These are phyloP conservation scores for Diaphora mendica DNA, from an alignment of 2,888 invertebrate species.

Conservation along the genomic window DNA sequence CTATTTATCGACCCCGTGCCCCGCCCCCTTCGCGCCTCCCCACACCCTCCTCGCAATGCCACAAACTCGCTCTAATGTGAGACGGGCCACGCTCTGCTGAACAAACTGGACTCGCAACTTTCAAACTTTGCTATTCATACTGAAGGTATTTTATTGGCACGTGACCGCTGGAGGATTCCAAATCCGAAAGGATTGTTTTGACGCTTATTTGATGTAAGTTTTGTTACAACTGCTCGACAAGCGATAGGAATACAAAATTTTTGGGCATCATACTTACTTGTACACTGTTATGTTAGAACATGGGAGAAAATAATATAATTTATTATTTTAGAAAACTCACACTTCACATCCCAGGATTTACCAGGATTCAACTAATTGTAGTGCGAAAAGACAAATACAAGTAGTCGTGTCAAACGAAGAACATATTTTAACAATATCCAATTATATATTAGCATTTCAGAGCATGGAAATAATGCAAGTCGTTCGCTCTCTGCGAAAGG, in stretches of 20 bases:
- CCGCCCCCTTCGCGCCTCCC: not conserved
- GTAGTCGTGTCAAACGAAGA: not conserved
- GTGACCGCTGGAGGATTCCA: not conserved
- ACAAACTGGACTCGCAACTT: slow-evolving; percentile 17
- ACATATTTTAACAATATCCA: not conserved
- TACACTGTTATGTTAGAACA: not conserved
- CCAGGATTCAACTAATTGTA: too few species aligned
- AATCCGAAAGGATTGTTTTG: slow-evolving; percentile 3
- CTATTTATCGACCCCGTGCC: slow-evolving; percentile 22
- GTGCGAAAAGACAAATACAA: not conserved
- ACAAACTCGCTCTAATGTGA: slow-evolving; percentile 17
- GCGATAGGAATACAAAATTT: not conserved
- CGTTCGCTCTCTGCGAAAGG: too few species aligned
- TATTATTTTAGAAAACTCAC: too few species aligned
- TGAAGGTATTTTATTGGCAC: slow-evolving; percentile 10
- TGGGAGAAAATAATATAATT: not conserved
- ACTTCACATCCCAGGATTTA: too few species aligned
- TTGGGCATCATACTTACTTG: not conserved
- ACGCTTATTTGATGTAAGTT: not conserved
- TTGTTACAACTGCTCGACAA: not conserved
- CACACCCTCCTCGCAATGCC: not conserved
- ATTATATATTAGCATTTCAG: too few species aligned
- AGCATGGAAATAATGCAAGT: too few species aligned
- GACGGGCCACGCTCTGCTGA: slow-evolving; percentile 11
- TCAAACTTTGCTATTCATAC: slow-evolving; percentile 18